Conservation (phyloP, 1,140 invertebrate species). For the Atta cephalotes region DNA sequence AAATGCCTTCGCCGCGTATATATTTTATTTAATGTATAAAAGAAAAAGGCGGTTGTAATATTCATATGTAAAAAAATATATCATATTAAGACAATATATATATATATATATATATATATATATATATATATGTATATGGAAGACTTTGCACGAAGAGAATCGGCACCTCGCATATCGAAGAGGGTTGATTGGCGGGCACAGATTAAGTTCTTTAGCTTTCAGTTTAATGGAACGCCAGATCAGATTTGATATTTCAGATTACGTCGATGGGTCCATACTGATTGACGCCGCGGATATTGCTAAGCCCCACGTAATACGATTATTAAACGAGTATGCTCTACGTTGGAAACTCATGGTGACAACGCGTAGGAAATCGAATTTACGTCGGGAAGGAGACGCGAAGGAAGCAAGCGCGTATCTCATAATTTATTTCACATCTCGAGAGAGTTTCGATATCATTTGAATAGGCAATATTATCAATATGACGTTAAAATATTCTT, state of each 20-base stretch:
- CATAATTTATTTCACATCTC: conserved; percentile 66
- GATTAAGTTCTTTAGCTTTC: conserved; percentile 56
- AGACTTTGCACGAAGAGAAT: background rate
- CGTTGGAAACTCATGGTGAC: conserved; percentile 43
- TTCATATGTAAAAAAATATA: background rate
- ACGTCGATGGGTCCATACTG: conserved; percentile 22
- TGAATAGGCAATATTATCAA: background rate
- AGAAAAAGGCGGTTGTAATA: background rate
- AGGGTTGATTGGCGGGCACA: conserved; percentile 54
- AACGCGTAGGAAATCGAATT: conserved; percentile 67
- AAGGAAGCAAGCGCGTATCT: conserved; percentile 12
- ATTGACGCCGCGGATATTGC: conserved; percentile 42
- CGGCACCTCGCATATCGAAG: conserved; percentile 1
- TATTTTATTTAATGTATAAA: conserved; percentile 23
- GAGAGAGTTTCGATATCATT: conserved; percentile 6
- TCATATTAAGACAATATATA: background rate
- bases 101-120: background rate
- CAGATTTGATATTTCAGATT: conserved; percentile 36
- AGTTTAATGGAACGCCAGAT: conserved; percentile 71
- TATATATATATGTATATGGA: background rate
- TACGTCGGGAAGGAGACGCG: conserved; percentile 7
- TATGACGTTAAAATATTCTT: background rate
- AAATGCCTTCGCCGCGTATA: background rate
- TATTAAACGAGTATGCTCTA: conserved; percentile 47
- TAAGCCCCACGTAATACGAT: conserved; percentile 58